A percentile compares a stretch with the other conserved stretches of the same genome.
Conservation (phyloP, 2,113 vertebrate species). For the Ellobius talpinus region DNA sequence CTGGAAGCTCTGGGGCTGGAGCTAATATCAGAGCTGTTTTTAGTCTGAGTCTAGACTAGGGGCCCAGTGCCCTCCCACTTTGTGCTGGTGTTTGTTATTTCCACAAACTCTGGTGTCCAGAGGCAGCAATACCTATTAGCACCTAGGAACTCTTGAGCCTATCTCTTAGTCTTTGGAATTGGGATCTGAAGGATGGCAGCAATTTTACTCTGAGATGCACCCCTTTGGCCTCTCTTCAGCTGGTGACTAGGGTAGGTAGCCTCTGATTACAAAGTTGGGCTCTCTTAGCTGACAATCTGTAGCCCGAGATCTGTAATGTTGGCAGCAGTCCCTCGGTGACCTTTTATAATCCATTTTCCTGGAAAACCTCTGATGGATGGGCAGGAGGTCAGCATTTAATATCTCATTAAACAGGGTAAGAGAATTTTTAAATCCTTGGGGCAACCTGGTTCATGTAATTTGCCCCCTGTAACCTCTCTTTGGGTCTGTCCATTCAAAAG, state of each 20-base stretch:
- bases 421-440: neutral
- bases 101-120: neutral
- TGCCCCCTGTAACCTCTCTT: neutral
- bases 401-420: no score
- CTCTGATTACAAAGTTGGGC: neutral
- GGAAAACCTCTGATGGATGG: neutral
- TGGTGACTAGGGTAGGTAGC: neutral
- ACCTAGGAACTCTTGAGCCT: neutral
- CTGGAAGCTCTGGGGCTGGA: no score
- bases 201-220: neutral
- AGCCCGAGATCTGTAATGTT: neutral
- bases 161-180: neutral
- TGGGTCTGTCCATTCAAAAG: neutral
- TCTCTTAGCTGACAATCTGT: neutral
- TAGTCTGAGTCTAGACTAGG: neutral
- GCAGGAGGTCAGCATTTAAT: neutral
- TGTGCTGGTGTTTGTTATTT: neutral
- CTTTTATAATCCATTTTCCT: neutral
- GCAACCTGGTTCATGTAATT: neutral
- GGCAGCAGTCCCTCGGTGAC: neutral
- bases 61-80: neutral
- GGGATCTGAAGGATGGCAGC: neutral
- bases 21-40: neutral
- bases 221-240: neutral
- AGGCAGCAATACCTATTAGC: neutral